Conservation (phyloP, 2,797 vertebrate genomes). For the Chelonia mydas region DNA sequence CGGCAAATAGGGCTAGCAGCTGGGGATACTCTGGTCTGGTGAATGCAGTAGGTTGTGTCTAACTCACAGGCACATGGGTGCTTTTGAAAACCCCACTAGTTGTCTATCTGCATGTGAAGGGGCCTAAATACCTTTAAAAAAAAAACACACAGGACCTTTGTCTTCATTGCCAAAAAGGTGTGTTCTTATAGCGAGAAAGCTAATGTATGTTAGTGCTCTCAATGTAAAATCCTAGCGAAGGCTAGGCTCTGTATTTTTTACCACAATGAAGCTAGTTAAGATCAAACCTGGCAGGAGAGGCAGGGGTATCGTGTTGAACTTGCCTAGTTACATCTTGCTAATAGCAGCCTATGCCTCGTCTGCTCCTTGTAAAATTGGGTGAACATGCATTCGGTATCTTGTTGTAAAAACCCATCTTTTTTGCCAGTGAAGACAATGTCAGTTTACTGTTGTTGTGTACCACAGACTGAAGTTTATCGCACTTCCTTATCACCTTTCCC, state of each 20-base stretch:
- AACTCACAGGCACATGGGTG: not conserved
- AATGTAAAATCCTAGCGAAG: fast-evolving
- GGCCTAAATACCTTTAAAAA: not conserved
- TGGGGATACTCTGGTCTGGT: fast-evolving
- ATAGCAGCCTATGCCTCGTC: not conserved
- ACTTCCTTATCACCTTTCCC: not conserved
- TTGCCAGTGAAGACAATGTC: too few relatives aligned
- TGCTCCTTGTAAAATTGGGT: too few relatives aligned
- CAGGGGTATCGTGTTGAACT: too few relatives aligned
- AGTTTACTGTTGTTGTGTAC: not conserved
- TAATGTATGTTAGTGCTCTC: fast-evolving
- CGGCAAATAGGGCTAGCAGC: fast-evolving
- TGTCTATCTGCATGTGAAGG: not conserved
- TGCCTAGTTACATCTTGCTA: not conserved
- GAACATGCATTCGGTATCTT: fast-evolving
- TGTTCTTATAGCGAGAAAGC: not conserved
- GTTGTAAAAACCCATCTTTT: not conserved
- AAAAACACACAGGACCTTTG: not conserved
- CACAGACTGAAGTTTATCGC: not conserved
- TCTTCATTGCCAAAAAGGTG: not conserved
- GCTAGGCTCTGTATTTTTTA: not conserved
- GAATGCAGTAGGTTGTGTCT: fast-evolving
- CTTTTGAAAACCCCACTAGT: not conserved
- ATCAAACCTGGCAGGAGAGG: not conserved
- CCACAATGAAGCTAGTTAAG: fast-evolving